phyloP scores from a whole-genome alignment of 2,888 invertebrate species.

The Eilema caniola region DNA sequence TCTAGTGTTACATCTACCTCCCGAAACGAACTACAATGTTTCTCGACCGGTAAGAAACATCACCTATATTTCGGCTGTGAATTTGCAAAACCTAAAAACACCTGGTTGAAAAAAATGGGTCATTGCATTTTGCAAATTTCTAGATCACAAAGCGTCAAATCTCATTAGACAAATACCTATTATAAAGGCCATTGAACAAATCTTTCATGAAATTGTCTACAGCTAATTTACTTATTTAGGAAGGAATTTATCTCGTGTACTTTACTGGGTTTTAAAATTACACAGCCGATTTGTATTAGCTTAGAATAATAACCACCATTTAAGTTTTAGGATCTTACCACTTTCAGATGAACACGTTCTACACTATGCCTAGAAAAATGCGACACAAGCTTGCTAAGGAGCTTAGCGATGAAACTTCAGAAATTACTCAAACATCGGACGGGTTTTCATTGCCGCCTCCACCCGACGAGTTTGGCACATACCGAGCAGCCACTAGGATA shows the following conservation, averaged over 20 bases:
- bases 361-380: slow-evolving; percentile 82
- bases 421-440: slow-evolving; percentile 79
- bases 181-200: no score
- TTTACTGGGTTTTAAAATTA: neutral
- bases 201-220: no score
- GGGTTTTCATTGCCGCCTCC: slow-evolving; percentile 82
- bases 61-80: neutral
- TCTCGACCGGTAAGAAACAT: slow-evolving; percentile 70
- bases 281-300: neutral
- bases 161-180: neutral
- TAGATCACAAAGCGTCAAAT: neutral
- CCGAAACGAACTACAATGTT: slow-evolving; percentile 74
- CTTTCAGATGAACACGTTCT: slow-evolving; percentile 81
- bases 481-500: slow-evolving; percentile 75
- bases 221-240: no score
- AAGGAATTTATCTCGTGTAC: neutral
- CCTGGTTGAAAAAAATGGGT: neutral
- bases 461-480: slow-evolving; percentile 80
- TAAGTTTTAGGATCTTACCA: slow-evolving; percentile 19
- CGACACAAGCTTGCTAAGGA: slow-evolving; percentile 74
- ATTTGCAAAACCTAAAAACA: neutral
- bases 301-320: slow-evolving; percentile 14
- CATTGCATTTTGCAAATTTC: neutral
- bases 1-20: slow-evolving; percentile 76
- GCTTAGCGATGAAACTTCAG: slow-evolving; percentile 77